Base-by-base conservation (phyloP, 1,140 invertebrate genomes). In the Nilaparvata lugens region DNA sequence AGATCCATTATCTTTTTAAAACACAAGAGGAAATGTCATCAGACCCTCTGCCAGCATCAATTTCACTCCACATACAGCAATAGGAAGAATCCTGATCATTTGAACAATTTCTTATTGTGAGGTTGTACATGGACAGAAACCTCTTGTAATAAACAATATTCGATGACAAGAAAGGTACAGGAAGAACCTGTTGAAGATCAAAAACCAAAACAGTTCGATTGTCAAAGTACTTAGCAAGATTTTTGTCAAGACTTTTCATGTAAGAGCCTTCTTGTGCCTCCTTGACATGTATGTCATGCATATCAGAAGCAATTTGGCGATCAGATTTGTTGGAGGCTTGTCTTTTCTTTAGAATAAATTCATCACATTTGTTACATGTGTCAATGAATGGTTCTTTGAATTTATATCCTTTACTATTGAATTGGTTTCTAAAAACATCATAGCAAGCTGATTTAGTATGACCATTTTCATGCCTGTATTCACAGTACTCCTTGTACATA, bases 11-110 rank as follows among this genome's bases (percentile, higher is more conserved):
- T 28, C 19, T 23, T 18, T n/a, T 21, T 48, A 45, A 45, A 48
- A 56, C 31, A 43, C 55, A 56, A 4, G 55, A 56, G 3, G 31
- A 6, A 40, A 56, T 56, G 9, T 56, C 31, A 43, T 56, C 55
- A 35, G 23, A 28, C 4, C 55, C 55, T 56, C 55, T 56, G 19
- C 55, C 55, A 4, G 6, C 55, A 7, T 38, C 5, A 5, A 18
- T 19, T 38, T 56, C 55, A 16, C 21, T 14, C 55, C 55, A 56
- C 55, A 56, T 56, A 18, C 14, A 56, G 21, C 55, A 56, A 2
- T 56, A 6, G 1, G 55, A 28, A 21, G 55, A 35, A 4, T 35
- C 31, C 16, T 56, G 24, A 55, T 19, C 24, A 16, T 2, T 14
- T 9, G 55, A 56, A 23, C 55, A 56, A 23, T 56, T 14, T 4